phyloP scores from a whole-genome alignment of 53 echinoderm and acorn worm species.

The Mesocentrotus franciscanus region DNA sequence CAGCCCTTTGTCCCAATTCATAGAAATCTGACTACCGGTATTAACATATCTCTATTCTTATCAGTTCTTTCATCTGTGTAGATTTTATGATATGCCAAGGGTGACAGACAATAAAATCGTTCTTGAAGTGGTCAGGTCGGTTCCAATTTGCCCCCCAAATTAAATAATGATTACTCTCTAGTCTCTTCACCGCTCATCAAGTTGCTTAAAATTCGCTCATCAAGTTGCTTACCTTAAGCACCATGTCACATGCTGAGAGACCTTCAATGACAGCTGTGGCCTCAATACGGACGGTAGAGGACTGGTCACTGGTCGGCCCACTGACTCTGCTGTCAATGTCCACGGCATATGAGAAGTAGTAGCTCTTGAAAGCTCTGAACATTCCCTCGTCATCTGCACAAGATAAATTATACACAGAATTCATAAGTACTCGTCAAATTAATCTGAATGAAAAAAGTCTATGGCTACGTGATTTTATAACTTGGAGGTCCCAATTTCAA shows the following conservation, averaged over 20 bases:
- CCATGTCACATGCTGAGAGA: constrained; percentile 80
- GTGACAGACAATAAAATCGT: no score
- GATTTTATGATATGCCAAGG: no score
- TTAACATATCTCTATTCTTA: no score
- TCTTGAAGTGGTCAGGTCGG: no score
- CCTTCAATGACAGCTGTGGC: constrained; percentile 75
- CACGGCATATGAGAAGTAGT: constrained; percentile 75
- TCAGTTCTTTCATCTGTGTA: no score
- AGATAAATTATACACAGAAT: not conserved
- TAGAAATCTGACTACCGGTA: no score
- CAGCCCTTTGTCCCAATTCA: no score
- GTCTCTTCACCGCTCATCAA: no score
- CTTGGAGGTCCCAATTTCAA: no score
- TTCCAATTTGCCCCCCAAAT: no score
- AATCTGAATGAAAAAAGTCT: not conserved
- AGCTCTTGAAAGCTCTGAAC: constrained; percentile 74
- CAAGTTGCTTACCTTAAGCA: constrained; percentile 70
- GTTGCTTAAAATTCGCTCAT: not conserved
- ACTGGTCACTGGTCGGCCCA: not conserved
- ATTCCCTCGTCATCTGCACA: constrained; percentile 55
- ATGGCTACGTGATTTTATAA: no score
- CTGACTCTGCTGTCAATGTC: constrained; percentile 61
- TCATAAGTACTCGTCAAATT: not conserved
- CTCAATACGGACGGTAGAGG: constrained; percentile 51
- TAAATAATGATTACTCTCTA: no score